Base-by-base conservation (phyloP, 2,113 vertebrate species). In the Nipponia nippon region DNA sequence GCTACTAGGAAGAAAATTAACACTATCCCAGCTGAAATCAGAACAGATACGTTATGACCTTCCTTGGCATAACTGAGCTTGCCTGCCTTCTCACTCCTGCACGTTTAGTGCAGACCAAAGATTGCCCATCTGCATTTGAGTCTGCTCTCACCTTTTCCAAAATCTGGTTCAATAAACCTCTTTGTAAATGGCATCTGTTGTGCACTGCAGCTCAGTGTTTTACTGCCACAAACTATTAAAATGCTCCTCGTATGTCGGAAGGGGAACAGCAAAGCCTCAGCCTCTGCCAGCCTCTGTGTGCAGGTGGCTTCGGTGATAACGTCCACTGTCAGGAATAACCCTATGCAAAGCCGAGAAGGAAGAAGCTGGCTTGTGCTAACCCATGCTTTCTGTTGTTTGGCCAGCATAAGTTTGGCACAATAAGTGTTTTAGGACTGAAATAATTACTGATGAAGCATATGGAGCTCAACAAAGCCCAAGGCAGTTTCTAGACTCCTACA, bases 361-460 rank as follows among this genome's bases (percentile, higher is more conserved):
- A 30, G 73, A 53, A 34, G 22, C 27, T 83, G 80, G 17, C 36
- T 44, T 62, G 55, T 63, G 79, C 81, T 47, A 63, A 40, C 69
- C 75, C 29, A 0, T 25, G 27, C 47, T 25, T 36, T 55, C 93
- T 84, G 47, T 56, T 87, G 56, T 42, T 78, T 5, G 14, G 80
- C 84, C 66, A 44, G 63, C 21, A 4, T 27, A 52, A 77, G n/a
- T 52, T 70, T 89, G 76, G 78, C 75, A 69, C 47, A 55, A 21
- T 34, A 73, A 49, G 70, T 80, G 69, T 53, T 95, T 56, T 38
- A 85, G 76, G 81, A 42, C 40, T 75, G 73, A 29, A 76, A 58
- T 95, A 93, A 87, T 96, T 83, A 79, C 78, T 86, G 89, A n/a
- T 65, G 50, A 83, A 86, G 32, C 93, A 83, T 77, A 87, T n/a